Evolutionary conservation across 2,888 invertebrate genomes (phyloP), one percentile per base, ranked within the genome.

Genomic region (Harmothoe impar): DNA sequence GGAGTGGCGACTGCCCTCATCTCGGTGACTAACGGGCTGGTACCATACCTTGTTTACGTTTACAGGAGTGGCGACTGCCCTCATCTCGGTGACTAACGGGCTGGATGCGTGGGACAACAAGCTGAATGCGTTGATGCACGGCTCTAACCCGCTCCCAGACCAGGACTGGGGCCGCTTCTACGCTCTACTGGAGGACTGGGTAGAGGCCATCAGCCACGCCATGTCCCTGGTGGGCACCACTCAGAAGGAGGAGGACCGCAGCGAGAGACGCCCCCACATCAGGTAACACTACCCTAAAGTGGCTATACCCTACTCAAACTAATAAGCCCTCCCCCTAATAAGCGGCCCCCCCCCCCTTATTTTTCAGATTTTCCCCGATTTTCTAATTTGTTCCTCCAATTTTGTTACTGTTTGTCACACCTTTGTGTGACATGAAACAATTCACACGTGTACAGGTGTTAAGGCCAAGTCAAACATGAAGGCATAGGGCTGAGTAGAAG

Each of bases 161-260:
- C 93, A 93, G 25, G 95, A 95, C 90, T 95, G 95, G 96, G 92
- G 92, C 43, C 81, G 92, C 51, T 94, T 95, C 84, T 94, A 94
- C 88, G 93, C 94, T 68, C 92, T 93, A 33, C 93, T 95, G 93
- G 95, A 95, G 90, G 95, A 95, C 85, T 96, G 96, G 95, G 92
- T 94, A 17, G 89, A 90, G n/a, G 90, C 92, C 7, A 92, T 95
- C 0, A 93, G 94, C 84, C 93, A 94, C 25, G 93, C 94, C 17
- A 72, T 93, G 20, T 93, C 93, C 92, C 93, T 93, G 90, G 93
- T 95, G 85, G 95, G 95, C 68, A 92, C 93, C 89, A 94, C 95
- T 10, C 94, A 94, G 92, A 93, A 93, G 62, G 94, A 94, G 91
- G 95, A 94, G 23, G 94, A 94, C 31, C 91, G 93, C 72, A 93